A percentile compares a stretch with the other conserved stretches of the same genome.
Evolutionary conservation across 2,888 invertebrate genomes (phyloP).

Genomic region (Archips crataeganus): DNA sequence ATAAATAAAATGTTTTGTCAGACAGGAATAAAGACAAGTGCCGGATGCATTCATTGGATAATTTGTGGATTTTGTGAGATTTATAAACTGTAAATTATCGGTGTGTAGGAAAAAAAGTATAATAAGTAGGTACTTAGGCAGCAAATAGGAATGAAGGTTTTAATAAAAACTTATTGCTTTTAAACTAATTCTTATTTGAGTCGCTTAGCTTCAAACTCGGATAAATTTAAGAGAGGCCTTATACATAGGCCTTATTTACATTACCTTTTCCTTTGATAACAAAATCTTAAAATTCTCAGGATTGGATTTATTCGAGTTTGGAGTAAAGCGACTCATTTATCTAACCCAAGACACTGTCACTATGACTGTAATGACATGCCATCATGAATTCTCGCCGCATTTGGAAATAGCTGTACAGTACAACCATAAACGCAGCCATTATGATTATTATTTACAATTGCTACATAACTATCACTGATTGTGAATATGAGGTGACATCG

Average conservation of each 20-base stretch:
- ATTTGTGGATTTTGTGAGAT: background rate
- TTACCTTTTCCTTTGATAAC: too few species aligned
- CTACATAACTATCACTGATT: constrained; percentile 24
- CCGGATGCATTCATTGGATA: constrained; percentile 21
- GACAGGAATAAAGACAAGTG: constrained; percentile 29
- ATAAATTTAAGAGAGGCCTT: too few species aligned
- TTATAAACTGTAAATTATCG: background rate
- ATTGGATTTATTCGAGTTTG: too few species aligned
- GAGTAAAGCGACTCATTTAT: too few species aligned
- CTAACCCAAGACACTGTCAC: background rate
- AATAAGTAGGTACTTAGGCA: too few species aligned
- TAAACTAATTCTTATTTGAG: too few species aligned
- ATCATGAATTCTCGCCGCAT: background rate
- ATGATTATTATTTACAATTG: constrained; percentile 36
- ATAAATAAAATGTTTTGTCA: constrained; percentile 34
- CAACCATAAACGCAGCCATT: constrained; percentile 20
- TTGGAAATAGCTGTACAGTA: constrained; percentile 1
- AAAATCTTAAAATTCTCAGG: too few species aligned
- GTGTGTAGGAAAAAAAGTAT: too few species aligned
- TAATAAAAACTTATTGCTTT: too few species aligned
- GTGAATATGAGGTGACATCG: constrained; percentile 4
- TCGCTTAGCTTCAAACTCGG: too few species aligned
- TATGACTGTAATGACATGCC: background rate
- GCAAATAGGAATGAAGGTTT: too few species aligned
- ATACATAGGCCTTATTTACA: too few species aligned